Evolutionary conservation across 2,797 vertebrate genomes (phyloP).

Genomic region (Salmo trutta): DNA sequence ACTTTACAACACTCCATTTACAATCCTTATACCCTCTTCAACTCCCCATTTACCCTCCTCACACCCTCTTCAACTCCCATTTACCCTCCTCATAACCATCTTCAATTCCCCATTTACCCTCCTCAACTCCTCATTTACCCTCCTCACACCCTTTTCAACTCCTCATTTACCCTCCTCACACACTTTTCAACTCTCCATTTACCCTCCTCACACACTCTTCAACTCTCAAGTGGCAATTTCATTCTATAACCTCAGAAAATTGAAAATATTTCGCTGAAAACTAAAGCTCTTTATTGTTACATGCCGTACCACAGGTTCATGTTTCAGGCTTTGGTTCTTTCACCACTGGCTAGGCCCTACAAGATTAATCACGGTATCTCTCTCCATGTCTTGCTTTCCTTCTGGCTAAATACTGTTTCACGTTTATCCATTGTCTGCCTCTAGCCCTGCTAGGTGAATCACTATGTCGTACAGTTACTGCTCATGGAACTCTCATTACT

Average conservation of each 20-base stretch:
- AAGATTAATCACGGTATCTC: conserved; percentile 54
- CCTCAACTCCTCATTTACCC: too few species aligned
- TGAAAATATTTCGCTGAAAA: not conserved
- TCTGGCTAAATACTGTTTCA: conserved; percentile 58
- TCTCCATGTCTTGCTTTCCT: conserved; percentile 56
- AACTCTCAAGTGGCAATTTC: not conserved
- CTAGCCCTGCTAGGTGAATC: conserved; percentile 49
- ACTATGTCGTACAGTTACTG: conserved; percentile 46
- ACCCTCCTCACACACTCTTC: not conserved
- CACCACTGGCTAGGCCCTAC: not conserved
- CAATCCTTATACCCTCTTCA: not conserved
- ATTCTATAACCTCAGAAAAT: not conserved
- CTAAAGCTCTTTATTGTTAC: not conserved
- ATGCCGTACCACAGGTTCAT: not conserved
- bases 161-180: too few species aligned
- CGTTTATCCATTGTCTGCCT: conserved; percentile 55
- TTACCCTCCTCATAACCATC: too few species aligned
- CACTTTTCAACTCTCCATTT: too few species aligned
- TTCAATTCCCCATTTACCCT: too few species aligned
- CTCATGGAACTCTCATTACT: conserved; percentile 62
- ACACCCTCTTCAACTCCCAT: not conserved
- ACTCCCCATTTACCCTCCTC: too few species aligned
- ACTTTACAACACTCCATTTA: too few species aligned
- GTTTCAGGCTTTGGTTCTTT: not conserved
- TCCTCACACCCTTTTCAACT: too few species aligned